These are phyloP conservation scores for Sceloporus tristichus DNA, from an alignment of 2,113 vertebrate genomes.

Conservation along the genomic window DNA sequence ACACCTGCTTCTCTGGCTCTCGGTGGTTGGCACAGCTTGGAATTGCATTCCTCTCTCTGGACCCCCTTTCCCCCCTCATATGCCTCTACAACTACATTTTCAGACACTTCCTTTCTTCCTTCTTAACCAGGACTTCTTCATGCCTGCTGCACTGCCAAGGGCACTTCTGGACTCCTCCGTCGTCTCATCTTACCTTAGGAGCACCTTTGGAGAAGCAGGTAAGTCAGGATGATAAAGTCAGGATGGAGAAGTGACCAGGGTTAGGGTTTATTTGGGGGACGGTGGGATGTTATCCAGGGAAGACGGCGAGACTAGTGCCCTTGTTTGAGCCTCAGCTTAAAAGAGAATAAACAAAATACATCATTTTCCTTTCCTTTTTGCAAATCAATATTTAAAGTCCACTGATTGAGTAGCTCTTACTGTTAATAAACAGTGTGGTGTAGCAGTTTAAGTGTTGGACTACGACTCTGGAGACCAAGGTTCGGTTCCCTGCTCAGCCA, in stretches of 20 bases:
- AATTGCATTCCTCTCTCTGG: neutral
- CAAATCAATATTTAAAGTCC: no score
- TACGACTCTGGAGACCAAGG: no score
- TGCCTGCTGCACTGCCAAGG: rapidly evolving
- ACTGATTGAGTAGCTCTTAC: no score
- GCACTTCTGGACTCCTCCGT: rapidly evolving
- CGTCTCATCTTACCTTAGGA: rapidly evolving
- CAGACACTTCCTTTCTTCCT: neutral
- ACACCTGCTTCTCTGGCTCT: neutral
- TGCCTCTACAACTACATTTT: rapidly evolving
- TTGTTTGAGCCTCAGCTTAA: no score
- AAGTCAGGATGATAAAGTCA: neutral
- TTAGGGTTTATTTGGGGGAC: neutral
- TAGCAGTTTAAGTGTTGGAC: no score
- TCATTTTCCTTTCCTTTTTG: no score
- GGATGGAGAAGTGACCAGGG: neutral
- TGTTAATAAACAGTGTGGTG: no score
- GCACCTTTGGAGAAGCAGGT: neutral
- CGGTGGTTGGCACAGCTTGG: neutral
- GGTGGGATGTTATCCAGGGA: no score
- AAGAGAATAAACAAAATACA: no score
- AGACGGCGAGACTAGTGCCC: no score
- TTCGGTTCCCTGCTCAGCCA: no score
- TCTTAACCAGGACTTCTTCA: neutral
- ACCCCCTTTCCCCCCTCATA: neutral